Evolutionary conservation across 2,888 invertebrate species (phyloP).

Genomic region (Acleris literana): DNA sequence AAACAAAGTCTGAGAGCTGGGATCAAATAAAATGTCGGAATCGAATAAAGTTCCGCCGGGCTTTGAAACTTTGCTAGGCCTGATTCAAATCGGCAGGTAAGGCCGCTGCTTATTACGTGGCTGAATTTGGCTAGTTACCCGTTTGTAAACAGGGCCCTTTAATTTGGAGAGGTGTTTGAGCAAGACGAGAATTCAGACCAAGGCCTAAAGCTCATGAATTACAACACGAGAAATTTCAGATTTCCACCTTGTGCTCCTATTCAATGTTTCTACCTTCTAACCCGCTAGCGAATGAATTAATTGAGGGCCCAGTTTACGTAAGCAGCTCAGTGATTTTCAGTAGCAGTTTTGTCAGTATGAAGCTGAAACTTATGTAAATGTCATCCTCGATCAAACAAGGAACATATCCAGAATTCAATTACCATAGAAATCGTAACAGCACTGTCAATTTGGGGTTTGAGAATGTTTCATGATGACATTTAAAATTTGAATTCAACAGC

Average conservation of each 20-base stretch:
- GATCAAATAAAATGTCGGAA: constrained; percentile 10
- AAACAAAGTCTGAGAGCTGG: constrained; percentile 3
- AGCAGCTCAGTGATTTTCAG: too few species aligned
- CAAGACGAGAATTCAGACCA: constrained; percentile 9
- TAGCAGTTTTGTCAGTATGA: too few species aligned
- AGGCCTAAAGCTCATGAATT: constrained; percentile 13
- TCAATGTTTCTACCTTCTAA: background rate
- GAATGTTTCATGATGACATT: too few species aligned
- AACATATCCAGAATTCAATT: too few species aligned
- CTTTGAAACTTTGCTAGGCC: constrained; percentile 6
- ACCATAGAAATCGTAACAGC: too few species aligned
- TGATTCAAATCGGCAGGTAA: constrained; percentile 16
- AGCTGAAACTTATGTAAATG: too few species aligned
- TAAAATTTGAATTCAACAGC: too few species aligned
- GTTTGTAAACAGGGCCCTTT: constrained; percentile 22
- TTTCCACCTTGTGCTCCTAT: constrained; percentile 4
- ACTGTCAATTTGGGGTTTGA: too few species aligned
- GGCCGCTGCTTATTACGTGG: constrained; percentile 19
- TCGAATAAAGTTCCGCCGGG: constrained; percentile 4
- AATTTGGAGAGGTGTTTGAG: constrained; percentile 21
- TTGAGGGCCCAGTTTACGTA: too few species aligned
- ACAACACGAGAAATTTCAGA: background rate
- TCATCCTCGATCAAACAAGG: too few species aligned
- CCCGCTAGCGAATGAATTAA: too few species aligned
- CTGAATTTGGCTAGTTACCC: constrained; percentile 25